These are phyloP conservation scores for Pampus argenteus DNA, from an alignment of 2,797 vertebrate genomes.

Conservation along the genomic window DNA sequence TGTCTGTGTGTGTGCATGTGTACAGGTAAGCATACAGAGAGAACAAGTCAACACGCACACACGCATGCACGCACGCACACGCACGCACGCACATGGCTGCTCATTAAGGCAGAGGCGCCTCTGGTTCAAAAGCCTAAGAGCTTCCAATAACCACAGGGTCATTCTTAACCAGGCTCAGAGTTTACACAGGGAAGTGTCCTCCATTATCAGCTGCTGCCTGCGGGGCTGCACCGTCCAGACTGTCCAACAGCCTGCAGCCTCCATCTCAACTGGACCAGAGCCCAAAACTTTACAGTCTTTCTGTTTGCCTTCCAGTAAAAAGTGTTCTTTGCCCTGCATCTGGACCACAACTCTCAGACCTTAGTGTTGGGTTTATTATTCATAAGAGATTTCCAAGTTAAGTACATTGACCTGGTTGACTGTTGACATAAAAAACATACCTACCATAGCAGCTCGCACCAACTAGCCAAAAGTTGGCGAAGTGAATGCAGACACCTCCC, in stretches of 20 bases:
- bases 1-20: conserved; percentile 13
- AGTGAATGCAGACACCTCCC: conserved; percentile 21
- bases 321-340: neutral
- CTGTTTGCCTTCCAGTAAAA: neutral
- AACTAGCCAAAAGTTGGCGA: conserved; percentile 6
- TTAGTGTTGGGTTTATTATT: neutral
- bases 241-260: conserved; percentile 6
- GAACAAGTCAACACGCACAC: conserved; percentile 2
- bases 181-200: conserved; percentile 38
- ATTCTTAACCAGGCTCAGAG: conserved; percentile 37
- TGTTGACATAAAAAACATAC: neutral
- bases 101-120: conserved; percentile 49
- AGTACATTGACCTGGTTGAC: neutral
- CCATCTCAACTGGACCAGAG: conserved; percentile 19
- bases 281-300: neutral
- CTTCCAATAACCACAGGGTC: conserved; percentile 50
- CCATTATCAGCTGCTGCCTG: conserved; percentile 45
- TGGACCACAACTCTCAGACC: neutral
- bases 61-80: neutral
- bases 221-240: neutral
- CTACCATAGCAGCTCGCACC: conserved; percentile 3
- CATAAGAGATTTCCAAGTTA: neutral
- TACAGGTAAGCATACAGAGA: conserved; percentile 32
- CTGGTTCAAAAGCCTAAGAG: conserved; percentile 56
- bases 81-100: conserved; percentile 33